phyloP scores from a whole-genome alignment of 2,888 invertebrate species.

The Belgica antarctica region DNA sequence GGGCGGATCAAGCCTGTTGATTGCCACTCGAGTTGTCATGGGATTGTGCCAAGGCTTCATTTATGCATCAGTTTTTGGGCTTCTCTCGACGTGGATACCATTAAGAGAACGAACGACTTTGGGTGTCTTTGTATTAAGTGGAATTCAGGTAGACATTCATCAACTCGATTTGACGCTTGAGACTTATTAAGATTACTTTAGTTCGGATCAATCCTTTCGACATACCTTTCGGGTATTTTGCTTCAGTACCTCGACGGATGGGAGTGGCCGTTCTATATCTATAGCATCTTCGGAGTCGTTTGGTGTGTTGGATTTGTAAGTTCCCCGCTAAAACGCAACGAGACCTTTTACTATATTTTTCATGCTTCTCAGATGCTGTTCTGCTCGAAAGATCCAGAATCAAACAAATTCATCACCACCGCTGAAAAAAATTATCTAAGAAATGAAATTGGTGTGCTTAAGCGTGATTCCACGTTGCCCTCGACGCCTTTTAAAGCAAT shows the following conservation, averaged over 20 bases:
- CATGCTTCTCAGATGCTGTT: conserved; percentile 45
- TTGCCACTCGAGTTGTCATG: conserved; percentile 66
- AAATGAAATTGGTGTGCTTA: conserved; percentile 54
- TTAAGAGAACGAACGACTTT: conserved; percentile 48
- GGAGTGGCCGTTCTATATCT: conserved; percentile 61
- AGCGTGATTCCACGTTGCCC: conserved; percentile 52
- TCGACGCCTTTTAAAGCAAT: conserved; percentile 57
- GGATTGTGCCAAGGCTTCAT: conserved; percentile 64
- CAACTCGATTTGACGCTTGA: not conserved
- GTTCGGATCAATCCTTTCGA: conserved; percentile 59
- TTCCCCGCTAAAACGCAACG: not conserved
- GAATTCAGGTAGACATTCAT: conserved; percentile 35
- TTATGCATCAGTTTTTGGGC: conserved; percentile 34
- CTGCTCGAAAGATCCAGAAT: conserved; percentile 52
- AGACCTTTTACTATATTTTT: conserved; percentile 25
- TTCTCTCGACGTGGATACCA: conserved; percentile 39
- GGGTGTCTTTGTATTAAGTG: conserved; percentile 32
- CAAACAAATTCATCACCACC: conserved; percentile 54
- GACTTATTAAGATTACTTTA: conserved; percentile 47
- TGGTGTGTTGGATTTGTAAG: conserved; percentile 54
- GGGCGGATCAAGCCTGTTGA: conserved; percentile 61
- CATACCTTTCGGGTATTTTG: conserved; percentile 56
- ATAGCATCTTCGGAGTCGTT: conserved; percentile 57
- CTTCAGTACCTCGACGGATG: conserved; percentile 57
- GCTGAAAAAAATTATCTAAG: conserved; percentile 49